Evolutionary conservation across 1,140 invertebrate genomes (phyloP).

Genomic region (Saccostrea echinata): DNA sequence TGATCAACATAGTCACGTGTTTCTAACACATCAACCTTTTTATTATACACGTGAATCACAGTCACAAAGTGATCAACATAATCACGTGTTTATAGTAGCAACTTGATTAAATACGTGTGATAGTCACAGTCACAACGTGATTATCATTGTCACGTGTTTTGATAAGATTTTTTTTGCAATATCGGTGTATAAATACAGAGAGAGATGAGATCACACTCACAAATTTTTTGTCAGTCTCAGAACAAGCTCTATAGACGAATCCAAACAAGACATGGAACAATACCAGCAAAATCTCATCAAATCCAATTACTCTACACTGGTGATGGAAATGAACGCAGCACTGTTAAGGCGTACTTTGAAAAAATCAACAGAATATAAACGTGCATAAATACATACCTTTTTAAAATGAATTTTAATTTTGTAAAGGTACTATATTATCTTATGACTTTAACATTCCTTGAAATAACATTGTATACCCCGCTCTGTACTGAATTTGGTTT

Average conservation of each 20-base stretch:
- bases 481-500: no score
- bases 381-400: no score
- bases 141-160: background rate
- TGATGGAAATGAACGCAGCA: conserved; percentile 20
- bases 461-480: no score
- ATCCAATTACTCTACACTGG: conserved; percentile 19
- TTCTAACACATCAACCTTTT: no score
- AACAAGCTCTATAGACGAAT: background rate
- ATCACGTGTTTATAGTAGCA: background rate
- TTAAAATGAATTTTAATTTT: no score
- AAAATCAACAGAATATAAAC: no score
- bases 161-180: background rate
- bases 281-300: background rate
- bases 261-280: background rate
- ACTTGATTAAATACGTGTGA: no score
- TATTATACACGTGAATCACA: background rate
- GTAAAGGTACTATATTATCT: no score
- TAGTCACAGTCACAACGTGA: background rate
- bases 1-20: background rate
- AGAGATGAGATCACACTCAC: background rate
- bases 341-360: no score
- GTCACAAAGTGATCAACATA: background rate
- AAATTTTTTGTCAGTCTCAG: background rate
- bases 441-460: no score
- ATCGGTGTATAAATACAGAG: background rate